Evolutionary conservation across 2,888 invertebrate genomes (phyloP), one percentile per base, ranked within the genome.

Genomic region (Hecatera dysodea): DNA sequence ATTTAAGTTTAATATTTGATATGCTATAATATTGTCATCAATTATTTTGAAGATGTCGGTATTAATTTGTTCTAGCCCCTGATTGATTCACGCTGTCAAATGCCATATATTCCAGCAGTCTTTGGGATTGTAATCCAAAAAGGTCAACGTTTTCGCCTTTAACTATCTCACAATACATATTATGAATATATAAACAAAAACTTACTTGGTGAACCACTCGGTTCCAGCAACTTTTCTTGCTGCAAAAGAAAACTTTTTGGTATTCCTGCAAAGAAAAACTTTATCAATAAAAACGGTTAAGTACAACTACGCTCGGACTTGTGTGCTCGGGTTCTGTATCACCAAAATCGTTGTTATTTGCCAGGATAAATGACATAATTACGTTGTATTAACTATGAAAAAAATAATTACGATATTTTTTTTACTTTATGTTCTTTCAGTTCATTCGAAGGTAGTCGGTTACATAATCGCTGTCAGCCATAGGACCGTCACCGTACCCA

Each of bases 241-340:
- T 72, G 69, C 8, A 50, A 0, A 36, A 85, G 42, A 57, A 88
- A 88, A 69, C 84, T 88, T 61, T 48, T 87, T 1, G 88, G 88
- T 71, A 88, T 84, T n/a, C 88, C 88, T 88, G 70, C 5, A 78
- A 72, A 70, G 52, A 69, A 17, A 12, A 57, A 69, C 0, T 1
- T 55, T 15, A 6, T n/a, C 2, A 24, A 33, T 27, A 24, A n/a
- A 55, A 52, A 55, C 6, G 8, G 19, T 22, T 19, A 11, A 12
- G 11, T 36, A n/a, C 7, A 22, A 24, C 15, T 24, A 3, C 6
- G n/a, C 24, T 24, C 24, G 24, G 11, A 24, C 15, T 39, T 15
- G n/a, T 22, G 29, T 17, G 33, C 12, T 53, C 17, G 33, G 33
- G 15, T 42, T n/a, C 22, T 42, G 50, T 64, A 22, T 29, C 22